phyloP scores from a whole-genome alignment of 2,888 invertebrate genomes.

The Herminia tarsipennalis region DNA sequence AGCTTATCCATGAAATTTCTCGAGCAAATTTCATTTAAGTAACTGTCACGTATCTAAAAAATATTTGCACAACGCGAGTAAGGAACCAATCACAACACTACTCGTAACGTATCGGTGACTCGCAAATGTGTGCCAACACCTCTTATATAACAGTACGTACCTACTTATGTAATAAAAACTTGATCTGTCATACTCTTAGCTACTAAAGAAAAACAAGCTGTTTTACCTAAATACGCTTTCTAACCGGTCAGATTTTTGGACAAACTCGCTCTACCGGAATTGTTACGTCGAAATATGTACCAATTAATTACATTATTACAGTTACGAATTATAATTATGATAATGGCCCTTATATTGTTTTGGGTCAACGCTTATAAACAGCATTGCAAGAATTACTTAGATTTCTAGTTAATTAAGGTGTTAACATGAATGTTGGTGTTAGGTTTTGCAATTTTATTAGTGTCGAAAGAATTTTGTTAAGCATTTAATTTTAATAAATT shows the following conservation, averaged over 20 bases:
- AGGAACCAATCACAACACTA: conserved; percentile 29
- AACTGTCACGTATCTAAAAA: conserved; percentile 18
- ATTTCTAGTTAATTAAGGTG: conserved; percentile 9
- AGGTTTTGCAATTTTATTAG: conserved; percentile 4
- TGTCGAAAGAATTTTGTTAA: neutral
- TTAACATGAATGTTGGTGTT: conserved; percentile 3
- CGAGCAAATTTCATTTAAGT: too few relatives aligned
- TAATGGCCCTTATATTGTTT: conserved; percentile 11
- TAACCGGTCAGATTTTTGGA: conserved; percentile 37
- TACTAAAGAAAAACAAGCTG: conserved; percentile 41
- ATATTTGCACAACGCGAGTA: conserved; percentile 16
- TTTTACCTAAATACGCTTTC: conserved; percentile 55
- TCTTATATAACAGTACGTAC: conserved; percentile 56
- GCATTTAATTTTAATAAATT: too few relatives aligned
- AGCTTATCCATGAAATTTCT: too few relatives aligned
- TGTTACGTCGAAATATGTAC: neutral
- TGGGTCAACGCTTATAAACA: conserved; percentile 11
- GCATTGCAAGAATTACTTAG: neutral
- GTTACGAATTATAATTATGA: too few relatives aligned
- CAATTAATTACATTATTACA: conserved; percentile 14
- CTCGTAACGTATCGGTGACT: conserved; percentile 35
- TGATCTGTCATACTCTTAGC: conserved; percentile 46
- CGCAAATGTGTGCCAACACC: conserved; percentile 46
- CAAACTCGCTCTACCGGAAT: conserved; percentile 17
- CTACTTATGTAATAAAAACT: conserved; percentile 64